phyloP scores from a whole-genome alignment of 1,140 invertebrate genomes.

The Cepaea nemoralis region DNA sequence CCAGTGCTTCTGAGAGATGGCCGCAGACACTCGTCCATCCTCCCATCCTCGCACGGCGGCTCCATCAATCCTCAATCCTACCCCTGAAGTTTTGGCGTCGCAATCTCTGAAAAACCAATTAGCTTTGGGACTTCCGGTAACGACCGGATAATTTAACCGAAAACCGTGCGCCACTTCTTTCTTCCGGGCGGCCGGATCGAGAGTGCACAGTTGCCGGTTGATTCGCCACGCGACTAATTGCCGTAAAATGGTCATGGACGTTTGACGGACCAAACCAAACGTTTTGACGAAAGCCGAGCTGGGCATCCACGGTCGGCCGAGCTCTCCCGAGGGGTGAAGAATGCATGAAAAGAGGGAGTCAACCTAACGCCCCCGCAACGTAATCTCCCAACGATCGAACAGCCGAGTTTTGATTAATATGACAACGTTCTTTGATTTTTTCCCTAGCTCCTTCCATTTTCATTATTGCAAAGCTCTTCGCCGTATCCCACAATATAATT shows the following conservation, averaged over 20 bases:
- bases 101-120: constrained; percentile 43
- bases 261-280: constrained; percentile 15
- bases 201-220: constrained; percentile 17
- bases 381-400: constrained; percentile 8
- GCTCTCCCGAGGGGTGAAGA: not conserved
- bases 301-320: constrained; percentile 22
- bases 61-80: constrained; percentile 19
- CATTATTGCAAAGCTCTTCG: constrained; percentile 11
- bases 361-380: constrained; percentile 1
- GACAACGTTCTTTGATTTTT: constrained; percentile 38
- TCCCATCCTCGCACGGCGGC: not conserved
- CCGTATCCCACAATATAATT: constrained; percentile 30
- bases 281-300: constrained; percentile 33
- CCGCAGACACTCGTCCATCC: constrained; percentile 5
- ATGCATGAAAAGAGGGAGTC: not conserved
- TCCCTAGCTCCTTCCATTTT: constrained; percentile 6
- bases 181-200: not conserved
- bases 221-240: constrained; percentile 41
- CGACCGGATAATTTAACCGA: constrained; percentile 38
- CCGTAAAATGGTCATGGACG: constrained; percentile 36
- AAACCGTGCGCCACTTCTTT: constrained; percentile 18
- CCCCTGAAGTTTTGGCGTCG: not conserved
- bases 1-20: too few species aligned
- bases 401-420: constrained; percentile 35
- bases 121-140: constrained; percentile 36